phyloP scores from a whole-genome alignment of 2,113 vertebrate genomes.

The Hyperoodon ampullatus region DNA sequence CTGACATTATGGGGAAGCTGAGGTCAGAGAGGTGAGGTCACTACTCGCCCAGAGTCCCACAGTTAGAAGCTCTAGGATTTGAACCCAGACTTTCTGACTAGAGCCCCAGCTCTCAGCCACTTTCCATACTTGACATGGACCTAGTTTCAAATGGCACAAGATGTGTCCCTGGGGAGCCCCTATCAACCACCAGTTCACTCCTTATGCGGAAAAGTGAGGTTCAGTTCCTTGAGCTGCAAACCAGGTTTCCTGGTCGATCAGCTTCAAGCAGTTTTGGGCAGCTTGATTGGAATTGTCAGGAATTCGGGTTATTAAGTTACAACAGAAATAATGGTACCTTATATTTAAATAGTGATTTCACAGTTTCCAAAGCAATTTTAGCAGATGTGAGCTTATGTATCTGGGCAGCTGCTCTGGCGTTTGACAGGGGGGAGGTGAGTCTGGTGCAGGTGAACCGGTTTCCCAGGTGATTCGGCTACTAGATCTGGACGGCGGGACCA shows the following conservation, averaged over 20 bases:
- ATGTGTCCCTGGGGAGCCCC: background rate
- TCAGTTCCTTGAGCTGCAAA: fast-evolving
- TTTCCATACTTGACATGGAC: background rate
- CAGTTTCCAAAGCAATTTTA: background rate
- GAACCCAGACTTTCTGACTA: background rate
- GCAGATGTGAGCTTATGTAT: background rate
- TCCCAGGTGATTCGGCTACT: background rate
- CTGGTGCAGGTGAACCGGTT: background rate
- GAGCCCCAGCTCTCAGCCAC: background rate
- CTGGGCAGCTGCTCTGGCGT: background rate
- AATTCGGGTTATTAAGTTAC: background rate
- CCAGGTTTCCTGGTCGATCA: background rate
- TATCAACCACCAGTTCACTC: fast-evolving
- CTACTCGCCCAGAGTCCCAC: background rate
- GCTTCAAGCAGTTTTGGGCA: background rate
- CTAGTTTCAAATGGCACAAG: background rate
- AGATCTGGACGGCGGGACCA: background rate
- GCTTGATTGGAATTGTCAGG: background rate
- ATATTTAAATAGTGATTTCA: background rate
- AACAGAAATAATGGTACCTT: background rate
- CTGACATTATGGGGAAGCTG: background rate
- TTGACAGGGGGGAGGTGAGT: background rate
- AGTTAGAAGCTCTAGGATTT: background rate
- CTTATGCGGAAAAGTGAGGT: background rate
- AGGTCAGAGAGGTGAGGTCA: background rate